phyloP scores from a whole-genome alignment of 2,888 invertebrate species.

The Ommatoiulus sabulosus region DNA sequence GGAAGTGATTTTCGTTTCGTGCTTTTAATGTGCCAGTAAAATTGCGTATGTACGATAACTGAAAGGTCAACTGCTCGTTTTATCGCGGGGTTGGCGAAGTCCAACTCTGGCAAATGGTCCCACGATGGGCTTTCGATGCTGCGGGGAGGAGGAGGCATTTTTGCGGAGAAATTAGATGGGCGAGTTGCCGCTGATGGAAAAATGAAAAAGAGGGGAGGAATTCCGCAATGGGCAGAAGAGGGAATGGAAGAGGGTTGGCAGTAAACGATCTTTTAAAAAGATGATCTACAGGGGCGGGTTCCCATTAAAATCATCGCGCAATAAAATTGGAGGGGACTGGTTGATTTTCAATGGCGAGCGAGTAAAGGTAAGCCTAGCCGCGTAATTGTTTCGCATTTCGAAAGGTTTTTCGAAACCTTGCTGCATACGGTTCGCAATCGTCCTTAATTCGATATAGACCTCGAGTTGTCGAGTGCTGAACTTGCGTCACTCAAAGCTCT shows the following conservation, averaged over 20 bases:
- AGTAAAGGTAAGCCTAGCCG: neutral
- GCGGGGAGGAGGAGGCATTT: neutral
- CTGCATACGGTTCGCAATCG: neutral
- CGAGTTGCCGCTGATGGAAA: neutral
- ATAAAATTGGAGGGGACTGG: slow-evolving; percentile 2
- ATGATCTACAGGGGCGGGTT: slow-evolving; percentile 31
- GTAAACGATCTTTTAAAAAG: slow-evolving; percentile 40
- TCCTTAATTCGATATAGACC: no score
- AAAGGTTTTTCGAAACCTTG: neutral
- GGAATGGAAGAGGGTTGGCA: neutral
- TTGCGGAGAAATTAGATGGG: slow-evolving; percentile 22
- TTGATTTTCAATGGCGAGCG: neutral
- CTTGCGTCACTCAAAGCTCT: no score
- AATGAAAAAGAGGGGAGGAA: slow-evolving; percentile 43
- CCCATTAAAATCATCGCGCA: slow-evolving; percentile 35
- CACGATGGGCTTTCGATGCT: neutral
- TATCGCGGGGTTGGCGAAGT: neutral
- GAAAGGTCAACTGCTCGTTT: slow-evolving; percentile 36
- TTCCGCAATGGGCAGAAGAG: neutral
- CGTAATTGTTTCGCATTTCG: neutral
- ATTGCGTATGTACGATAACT: slow-evolving; percentile 3
- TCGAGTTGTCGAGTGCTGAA: no score
- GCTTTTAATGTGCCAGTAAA: neutral
- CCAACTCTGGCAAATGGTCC: neutral
- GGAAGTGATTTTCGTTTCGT: slow-evolving; percentile 17